Evolutionary conservation across 2,888 invertebrate genomes (phyloP).

Genomic region (Oligia fasciuncula): DNA sequence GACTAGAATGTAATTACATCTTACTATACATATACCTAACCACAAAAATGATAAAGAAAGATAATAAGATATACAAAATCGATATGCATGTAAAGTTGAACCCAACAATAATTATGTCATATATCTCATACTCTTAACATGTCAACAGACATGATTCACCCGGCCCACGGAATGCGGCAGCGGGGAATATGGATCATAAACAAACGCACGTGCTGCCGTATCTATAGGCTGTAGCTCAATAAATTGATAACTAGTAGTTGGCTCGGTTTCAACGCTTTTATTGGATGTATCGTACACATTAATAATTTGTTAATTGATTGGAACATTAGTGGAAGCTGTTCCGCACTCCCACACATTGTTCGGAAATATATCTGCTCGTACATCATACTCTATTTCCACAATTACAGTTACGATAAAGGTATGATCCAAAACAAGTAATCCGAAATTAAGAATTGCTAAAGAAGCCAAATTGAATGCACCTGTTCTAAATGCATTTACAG

Average conservation of each 20-base stretch:
- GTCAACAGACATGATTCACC: constrained; percentile 64
- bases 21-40: not conserved
- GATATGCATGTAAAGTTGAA: constrained; percentile 25
- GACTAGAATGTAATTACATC: not conserved
- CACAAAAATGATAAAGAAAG: not conserved
- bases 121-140: constrained; percentile 44
- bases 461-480: constrained; percentile 4
- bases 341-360: constrained; percentile 20
- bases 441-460: not conserved
- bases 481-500: constrained; percentile 26
- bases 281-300: constrained; percentile 44
- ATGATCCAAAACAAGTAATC: not conserved
- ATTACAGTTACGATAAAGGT: constrained; percentile 8
- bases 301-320: constrained; percentile 62
- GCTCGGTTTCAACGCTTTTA: constrained; percentile 58
- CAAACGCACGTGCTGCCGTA: constrained; percentile 64
- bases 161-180: constrained; percentile 61
- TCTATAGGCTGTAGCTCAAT: constrained; percentile 57
- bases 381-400: constrained; percentile 1
- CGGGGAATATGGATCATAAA: constrained; percentile 63
- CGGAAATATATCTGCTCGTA: constrained; percentile 23
- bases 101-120: constrained; percentile 45
- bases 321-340: constrained; percentile 51
- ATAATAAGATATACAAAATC: constrained; percentile 7
- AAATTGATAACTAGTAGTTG: constrained; percentile 64